A percentile compares a stretch with the other conserved stretches of the same genome.
Conservation (phyloP, 2,113 vertebrate species). For the Centropristis striata region DNA sequence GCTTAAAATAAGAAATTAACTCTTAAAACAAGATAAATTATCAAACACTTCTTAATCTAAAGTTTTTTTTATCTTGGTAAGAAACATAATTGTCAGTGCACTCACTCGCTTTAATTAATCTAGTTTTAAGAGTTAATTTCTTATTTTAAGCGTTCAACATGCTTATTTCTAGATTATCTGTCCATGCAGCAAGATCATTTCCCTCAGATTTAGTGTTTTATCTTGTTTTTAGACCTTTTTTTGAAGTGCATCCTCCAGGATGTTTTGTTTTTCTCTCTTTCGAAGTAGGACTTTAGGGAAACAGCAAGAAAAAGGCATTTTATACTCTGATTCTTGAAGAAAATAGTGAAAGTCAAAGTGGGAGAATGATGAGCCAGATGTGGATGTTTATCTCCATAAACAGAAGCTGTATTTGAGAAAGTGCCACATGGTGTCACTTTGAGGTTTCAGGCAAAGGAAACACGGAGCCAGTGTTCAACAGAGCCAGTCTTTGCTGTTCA, state of each 20-base stretch:
- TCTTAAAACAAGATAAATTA: no score
- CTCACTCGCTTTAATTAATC: no score
- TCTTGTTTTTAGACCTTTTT: no score
- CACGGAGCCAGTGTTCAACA: neutral
- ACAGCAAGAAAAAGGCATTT: neutral
- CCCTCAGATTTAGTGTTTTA: no score
- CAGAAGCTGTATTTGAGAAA: conserved; percentile 28
- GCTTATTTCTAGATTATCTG: no score
- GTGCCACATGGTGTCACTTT: conserved; percentile 30
- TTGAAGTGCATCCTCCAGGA: neutral
- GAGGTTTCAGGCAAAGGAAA: conserved; percentile 8
- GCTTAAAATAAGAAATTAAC: no score
- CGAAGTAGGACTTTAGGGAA: neutral
- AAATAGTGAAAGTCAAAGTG: neutral
- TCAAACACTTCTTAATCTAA: no score
- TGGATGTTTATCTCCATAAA: conserved; percentile 20
- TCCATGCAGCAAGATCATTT: no score
- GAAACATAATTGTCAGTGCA: no score
- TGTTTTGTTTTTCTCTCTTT: neutral
- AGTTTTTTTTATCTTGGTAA: no score
- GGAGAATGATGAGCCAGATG: conserved; percentile 23
- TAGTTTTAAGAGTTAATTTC: no score
- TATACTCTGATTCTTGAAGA: neutral
- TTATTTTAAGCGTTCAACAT: no score
- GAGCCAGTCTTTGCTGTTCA: conserved; percentile 13